Conservation (phyloP, 2,113 vertebrate genomes). For the Dolichotis patagonum region DNA sequence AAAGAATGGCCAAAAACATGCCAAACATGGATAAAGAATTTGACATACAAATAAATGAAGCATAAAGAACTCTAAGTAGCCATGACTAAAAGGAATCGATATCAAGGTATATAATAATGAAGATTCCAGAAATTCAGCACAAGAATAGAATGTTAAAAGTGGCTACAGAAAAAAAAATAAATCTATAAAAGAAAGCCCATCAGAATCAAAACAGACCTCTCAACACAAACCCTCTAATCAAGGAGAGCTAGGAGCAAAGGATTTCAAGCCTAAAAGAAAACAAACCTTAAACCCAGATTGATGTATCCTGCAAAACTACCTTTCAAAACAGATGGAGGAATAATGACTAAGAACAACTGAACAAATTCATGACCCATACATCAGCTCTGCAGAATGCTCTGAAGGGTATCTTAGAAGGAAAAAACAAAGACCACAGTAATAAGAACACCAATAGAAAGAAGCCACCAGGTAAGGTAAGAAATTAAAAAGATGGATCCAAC, state of each 20-base stretch:
- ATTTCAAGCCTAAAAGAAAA: background rate
- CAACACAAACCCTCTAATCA: background rate
- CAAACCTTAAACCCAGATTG: background rate
- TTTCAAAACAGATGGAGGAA: background rate
- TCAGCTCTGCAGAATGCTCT: background rate
- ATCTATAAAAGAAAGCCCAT: background rate
- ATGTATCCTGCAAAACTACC: background rate
- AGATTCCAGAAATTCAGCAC: background rate
- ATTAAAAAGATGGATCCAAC: background rate
- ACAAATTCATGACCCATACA: background rate
- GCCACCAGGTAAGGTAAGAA: background rate
- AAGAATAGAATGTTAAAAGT: background rate
- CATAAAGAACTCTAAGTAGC: background rate
- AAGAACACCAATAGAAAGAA: background rate
- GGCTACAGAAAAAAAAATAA: background rate
- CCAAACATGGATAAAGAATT: background rate
- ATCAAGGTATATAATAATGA: background rate
- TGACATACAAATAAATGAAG: background rate
- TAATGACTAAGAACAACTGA: background rate
- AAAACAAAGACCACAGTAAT: background rate
- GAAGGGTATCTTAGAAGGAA: background rate
- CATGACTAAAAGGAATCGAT: background rate
- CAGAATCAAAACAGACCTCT: background rate
- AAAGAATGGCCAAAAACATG: background rate
- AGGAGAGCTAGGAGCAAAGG: background rate